Conservation (phyloP, 2,888 invertebrate species). For the Mesopsocus fuscifrons region DNA sequence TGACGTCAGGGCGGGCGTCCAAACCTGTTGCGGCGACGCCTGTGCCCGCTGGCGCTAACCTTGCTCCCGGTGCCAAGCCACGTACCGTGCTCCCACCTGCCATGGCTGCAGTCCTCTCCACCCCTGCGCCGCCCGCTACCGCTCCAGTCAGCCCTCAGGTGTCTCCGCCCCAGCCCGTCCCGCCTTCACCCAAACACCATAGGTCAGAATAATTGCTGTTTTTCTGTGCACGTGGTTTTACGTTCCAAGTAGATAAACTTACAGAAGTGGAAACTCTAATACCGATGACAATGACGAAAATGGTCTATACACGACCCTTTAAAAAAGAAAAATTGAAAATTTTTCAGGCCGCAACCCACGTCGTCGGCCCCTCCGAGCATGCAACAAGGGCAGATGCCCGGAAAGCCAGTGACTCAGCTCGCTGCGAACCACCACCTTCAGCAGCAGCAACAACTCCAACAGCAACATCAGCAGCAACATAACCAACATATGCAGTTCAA, state of each 20-base stretch:
- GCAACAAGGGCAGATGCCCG: slow-evolving; percentile 16
- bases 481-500: too few species aligned
- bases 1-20: slow-evolving; percentile 30
- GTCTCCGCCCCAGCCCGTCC: slow-evolving; percentile 1
- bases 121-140: slow-evolving; percentile 17
- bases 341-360: slow-evolving; percentile 20
- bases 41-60: slow-evolving; percentile 36
- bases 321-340: too few species aligned
- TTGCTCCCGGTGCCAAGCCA: slow-evolving; percentile 20
- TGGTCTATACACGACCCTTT: too few species aligned
- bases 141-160: slow-evolving; percentile 16
- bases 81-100: slow-evolving; percentile 20
- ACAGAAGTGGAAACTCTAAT: too few species aligned
- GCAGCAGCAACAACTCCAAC: slow-evolving; percentile 15
- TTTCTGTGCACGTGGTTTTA: too few species aligned
- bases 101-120: slow-evolving; percentile 19
- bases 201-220: slow-evolving; percentile 1
- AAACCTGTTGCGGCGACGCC: slow-evolving; percentile 30
- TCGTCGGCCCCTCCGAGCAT: slow-evolving; percentile 22
- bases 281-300: too few species aligned
- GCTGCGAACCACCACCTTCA: slow-evolving; percentile 16
- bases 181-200: slow-evolving; percentile 11
- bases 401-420: slow-evolving; percentile 14
- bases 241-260: too few species aligned
- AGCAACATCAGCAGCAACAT: slow-evolving; percentile 21